Base-by-base conservation (phyloP, 2,888 invertebrate species). In the Cephus spinipes region DNA sequence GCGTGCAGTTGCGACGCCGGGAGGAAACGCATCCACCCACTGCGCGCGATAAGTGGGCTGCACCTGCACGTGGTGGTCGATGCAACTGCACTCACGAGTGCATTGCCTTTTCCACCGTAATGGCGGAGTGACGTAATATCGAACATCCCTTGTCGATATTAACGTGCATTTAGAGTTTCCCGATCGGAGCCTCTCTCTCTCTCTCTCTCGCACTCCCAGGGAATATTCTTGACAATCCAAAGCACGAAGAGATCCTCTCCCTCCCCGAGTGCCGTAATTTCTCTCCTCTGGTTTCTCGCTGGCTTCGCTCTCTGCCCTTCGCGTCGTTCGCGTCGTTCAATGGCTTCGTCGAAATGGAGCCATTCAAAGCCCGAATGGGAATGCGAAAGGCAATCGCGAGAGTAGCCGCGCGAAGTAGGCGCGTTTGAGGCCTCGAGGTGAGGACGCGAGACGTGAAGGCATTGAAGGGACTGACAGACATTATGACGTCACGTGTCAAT, bases 401-500 rank as follows among this genome's bases (percentile, higher is more conserved):
- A 76, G 77, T 80, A 82, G 83, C 81, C 76, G 79, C 32, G 32
- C 32, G 4, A 4, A 32, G 32, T 32, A 32, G 32, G 15, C 32
- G 30, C 69, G 69, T 32, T 31, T 31, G 32, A 11, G 69, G 69
- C 12, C 69, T 12, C 31, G 32, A 69, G 69, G 69, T 31, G 69
- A 32, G 69, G 69, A 32, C 15, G 69, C 31, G 69, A 69, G 69
- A 1, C 31, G 35, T 11, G 36, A 32, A 55, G n/a, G 15, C 75
- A 78, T 78, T 78, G 68, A 75, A 40, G 69, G 34, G 30, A n/a
- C 75, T 76, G 78, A 78, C 78, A 74, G 73, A 76, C 78, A 40
- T 76, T 76, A 75, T 77, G 75, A 78, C 80, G 80, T 80, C 80
- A 77, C 73, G 73, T 33, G 73, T 76, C 79, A 78, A 69, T 74